Percentiles rank a stretch among this genome's conserved stretches.
Conservation (phyloP, 2,113 vertebrate species). For the Maccullochella peelii region DNA sequence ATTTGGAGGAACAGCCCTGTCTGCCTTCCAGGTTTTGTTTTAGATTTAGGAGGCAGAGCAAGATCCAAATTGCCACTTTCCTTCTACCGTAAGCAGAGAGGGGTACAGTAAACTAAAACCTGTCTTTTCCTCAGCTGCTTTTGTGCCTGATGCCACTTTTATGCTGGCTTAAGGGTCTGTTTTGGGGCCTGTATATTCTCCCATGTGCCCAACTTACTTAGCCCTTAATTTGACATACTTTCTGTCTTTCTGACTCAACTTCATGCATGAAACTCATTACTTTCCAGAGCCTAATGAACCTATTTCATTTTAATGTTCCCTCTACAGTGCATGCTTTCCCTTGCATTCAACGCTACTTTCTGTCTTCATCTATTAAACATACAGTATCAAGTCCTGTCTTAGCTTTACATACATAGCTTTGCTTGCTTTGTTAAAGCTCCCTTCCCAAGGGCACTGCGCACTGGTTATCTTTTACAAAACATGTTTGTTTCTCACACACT, state of each 20-base stretch:
- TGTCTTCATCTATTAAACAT: constrained; percentile 9
- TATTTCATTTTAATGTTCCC: constrained; percentile 18
- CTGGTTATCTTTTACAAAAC: constrained; percentile 5
- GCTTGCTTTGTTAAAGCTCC: constrained; percentile 11
- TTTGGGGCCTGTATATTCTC: constrained; percentile 14
- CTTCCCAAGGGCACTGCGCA: not conserved
- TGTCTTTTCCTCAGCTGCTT: constrained; percentile 15
- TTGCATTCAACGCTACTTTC: not conserved
- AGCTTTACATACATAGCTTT: constrained; percentile 3
- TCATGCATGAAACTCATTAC: constrained; percentile 32
- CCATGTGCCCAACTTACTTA: constrained; percentile 12
- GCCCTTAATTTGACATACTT: constrained; percentile 24
- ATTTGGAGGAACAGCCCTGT: constrained; percentile 1
- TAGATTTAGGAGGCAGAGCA: constrained; percentile 14
- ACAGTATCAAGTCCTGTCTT: not conserved
- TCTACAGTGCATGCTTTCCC: not conserved
- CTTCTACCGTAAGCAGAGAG: constrained; percentile 11
- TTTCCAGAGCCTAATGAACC: not conserved
- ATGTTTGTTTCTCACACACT: constrained; percentile 28
- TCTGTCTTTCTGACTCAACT: constrained; percentile 26
- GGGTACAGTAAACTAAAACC: constrained; percentile 15
- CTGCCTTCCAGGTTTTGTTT: constrained; percentile 19
- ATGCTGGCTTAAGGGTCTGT: constrained; percentile 43
- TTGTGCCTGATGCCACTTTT: constrained; percentile 49
- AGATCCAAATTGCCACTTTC: constrained; percentile 11